These are phyloP conservation scores for Campoplex nolae DNA, from an alignment of 2,888 invertebrate species.

Conservation along the genomic window DNA sequence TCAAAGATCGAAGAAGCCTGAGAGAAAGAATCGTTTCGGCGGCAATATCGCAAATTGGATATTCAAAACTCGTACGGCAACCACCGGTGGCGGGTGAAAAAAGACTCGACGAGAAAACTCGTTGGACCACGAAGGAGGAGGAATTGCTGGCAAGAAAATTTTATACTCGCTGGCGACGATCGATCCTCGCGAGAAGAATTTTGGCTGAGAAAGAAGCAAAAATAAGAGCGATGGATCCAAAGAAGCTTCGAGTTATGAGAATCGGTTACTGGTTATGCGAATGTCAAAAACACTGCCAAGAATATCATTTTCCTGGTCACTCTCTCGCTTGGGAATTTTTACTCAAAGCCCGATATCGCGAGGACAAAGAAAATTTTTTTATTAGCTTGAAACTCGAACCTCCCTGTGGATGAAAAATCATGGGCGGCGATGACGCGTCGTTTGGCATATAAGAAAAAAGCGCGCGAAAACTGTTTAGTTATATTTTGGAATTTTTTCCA, in stretches of 20 bases:
- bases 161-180: constrained; percentile 74
- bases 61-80: constrained; percentile 23
- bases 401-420: constrained; percentile 52
- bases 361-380: constrained; percentile 85
- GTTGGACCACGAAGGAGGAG: constrained; percentile 67
- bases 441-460: too few species aligned
- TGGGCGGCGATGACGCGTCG: background rate
- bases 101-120: background rate
- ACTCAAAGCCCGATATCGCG: constrained; percentile 85
- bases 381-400: constrained; percentile 83
- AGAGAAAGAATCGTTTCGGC: constrained; percentile 65
- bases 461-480: too few species aligned
- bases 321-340: constrained; percentile 85
- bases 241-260: constrained; percentile 79
- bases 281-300: constrained; percentile 84
- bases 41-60: constrained; percentile 60
- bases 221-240: constrained; percentile 75
- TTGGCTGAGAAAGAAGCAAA: constrained; percentile 63
- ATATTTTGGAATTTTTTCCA: too few species aligned
- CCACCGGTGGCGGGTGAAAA: background rate
- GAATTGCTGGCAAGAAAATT: constrained; percentile 71
- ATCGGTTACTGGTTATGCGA: constrained; percentile 81
- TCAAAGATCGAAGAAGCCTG: constrained; percentile 31
- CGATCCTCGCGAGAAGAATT: constrained; percentile 66
- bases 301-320: constrained; percentile 83